Conservation (phyloP, 2,797 vertebrate species). For the Rachycentron canadum region DNA sequence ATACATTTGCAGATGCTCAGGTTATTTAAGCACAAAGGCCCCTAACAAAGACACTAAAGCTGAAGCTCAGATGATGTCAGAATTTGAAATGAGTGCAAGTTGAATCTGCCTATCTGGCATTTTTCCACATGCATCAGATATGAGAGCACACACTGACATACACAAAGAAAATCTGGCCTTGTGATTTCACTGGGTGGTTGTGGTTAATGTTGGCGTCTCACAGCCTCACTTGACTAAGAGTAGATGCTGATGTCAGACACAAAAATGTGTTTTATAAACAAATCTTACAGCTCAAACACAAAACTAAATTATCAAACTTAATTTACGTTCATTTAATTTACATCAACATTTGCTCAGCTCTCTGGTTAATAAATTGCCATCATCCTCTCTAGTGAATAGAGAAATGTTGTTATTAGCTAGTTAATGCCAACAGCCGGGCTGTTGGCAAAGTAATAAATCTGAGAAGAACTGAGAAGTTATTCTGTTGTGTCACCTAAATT, state of each 20-base stretch:
- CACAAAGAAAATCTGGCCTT: slow-evolving; percentile 28
- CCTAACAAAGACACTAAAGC: slow-evolving; percentile 43
- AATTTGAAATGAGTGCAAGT: slow-evolving; percentile 64
- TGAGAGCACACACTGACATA: slow-evolving; percentile 29
- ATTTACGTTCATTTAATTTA: slow-evolving; percentile 39
- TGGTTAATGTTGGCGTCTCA: slow-evolving; percentile 14
- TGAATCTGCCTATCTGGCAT: slow-evolving; percentile 67
- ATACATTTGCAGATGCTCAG: slow-evolving; percentile 10
- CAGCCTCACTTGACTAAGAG: slow-evolving; percentile 22
- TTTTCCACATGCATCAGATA: slow-evolving; percentile 47
- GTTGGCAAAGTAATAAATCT: slow-evolving; percentile 7
- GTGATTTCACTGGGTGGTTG: slow-evolving; percentile 30
- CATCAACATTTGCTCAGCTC: slow-evolving; percentile 34
- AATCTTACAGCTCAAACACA: background rate
- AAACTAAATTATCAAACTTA: slow-evolving; percentile 38
- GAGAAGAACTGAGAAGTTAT: background rate
- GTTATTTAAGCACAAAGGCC: slow-evolving; percentile 51
- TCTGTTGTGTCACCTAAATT: background rate
- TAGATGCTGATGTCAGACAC: slow-evolving; percentile 28
- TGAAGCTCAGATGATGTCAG: slow-evolving; percentile 70
- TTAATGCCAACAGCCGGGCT: slow-evolving; percentile 5
- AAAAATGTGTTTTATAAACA: slow-evolving; percentile 11
- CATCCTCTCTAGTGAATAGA: slow-evolving; percentile 7
- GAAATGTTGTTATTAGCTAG: slow-evolving; percentile 4
- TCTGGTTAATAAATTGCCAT: slow-evolving; percentile 12